Evolutionary conservation across 2,113 vertebrate species (phyloP), one percentile per base, ranked within the genome.

Genomic region (Gasterosteus aculeatus): DNA sequence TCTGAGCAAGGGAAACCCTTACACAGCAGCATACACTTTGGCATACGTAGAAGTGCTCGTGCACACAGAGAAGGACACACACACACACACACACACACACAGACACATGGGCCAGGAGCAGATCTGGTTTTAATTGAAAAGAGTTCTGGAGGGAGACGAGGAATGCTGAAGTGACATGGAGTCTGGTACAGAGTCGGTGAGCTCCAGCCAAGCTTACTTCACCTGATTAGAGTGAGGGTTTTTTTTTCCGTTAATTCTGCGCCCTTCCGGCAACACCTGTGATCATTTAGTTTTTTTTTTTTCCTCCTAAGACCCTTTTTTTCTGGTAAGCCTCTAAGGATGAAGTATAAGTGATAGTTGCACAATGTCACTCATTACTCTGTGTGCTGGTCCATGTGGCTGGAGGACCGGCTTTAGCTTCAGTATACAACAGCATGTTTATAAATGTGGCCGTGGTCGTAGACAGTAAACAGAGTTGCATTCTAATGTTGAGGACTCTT

Each of bases 81-180:
- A 57, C 76, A 70, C 56, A 47, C 70, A 64, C 79, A 61, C 61
- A 67, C 47, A 68, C 62, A 57, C 39, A 61, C 58, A 60, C 72
- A 67, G 46, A 75, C 72, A 75, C 61, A 46, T 19, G 35, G 31
- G 69, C 62, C 72, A 38, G 62, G 56, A 82, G 75, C 54, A 72
- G 72, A 71, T 77, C 81, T 80, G 70, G 79, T 64, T 56, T 82
- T 86, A 83, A 87, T 81, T 80, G 73, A 1, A 60, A 38, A n/a
- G 57, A 75, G 65, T 57, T 83, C 73, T 18, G 15, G 69, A 75
- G 56, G 61, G 53, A 41, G 81, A 61, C 53, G 70, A 84, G 68
- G 56, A 90, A 85, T 83, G 82, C 68, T 88, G 82, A 85, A 86
- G 67, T 87, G 79, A 89, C 81, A 74, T 35, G 47, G 82, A 76